Conservation (phyloP, 1,140 invertebrate species). For the Drosophila nebulosa region DNA sequence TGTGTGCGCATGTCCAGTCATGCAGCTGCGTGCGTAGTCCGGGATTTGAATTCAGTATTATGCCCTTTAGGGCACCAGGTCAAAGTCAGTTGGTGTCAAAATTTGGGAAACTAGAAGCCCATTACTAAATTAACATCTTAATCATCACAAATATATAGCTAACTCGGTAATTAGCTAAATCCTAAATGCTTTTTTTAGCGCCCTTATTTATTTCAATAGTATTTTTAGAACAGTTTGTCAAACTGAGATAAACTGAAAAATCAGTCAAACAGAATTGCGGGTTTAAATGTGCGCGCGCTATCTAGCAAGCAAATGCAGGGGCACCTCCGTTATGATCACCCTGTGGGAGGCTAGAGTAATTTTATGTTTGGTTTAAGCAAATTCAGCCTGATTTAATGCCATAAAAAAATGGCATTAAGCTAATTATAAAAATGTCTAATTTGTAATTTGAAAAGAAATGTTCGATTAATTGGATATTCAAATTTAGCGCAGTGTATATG, state of each 20-base stretch:
- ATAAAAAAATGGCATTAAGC: too few relatives aligned
- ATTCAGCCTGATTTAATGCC: too few relatives aligned
- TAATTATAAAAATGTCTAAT: too few relatives aligned
- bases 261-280: not conserved
- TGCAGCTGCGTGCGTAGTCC: conserved; percentile 29
- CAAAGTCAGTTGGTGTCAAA: conserved; percentile 3
- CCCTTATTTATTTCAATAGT: not conserved
- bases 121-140: not conserved
- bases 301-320: too few relatives aligned
- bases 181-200: not conserved
- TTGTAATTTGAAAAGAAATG: too few relatives aligned
- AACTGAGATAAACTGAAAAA: not conserved
- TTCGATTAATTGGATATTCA: not conserved
- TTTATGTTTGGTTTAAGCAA: too few relatives aligned
- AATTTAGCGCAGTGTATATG: not conserved
- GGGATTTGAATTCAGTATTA: conserved; percentile 6
- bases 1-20: conserved; percentile 59
- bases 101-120: not conserved
- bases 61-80: conserved; percentile 30
- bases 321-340: too few relatives aligned
- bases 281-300: not conserved
- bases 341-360: too few relatives aligned
- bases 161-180: not conserved
- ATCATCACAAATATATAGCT: not conserved
- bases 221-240: not conserved